Evolutionary conservation across 2,888 invertebrate species (phyloP).

Genomic region (Camptogramma bilineatum): DNA sequence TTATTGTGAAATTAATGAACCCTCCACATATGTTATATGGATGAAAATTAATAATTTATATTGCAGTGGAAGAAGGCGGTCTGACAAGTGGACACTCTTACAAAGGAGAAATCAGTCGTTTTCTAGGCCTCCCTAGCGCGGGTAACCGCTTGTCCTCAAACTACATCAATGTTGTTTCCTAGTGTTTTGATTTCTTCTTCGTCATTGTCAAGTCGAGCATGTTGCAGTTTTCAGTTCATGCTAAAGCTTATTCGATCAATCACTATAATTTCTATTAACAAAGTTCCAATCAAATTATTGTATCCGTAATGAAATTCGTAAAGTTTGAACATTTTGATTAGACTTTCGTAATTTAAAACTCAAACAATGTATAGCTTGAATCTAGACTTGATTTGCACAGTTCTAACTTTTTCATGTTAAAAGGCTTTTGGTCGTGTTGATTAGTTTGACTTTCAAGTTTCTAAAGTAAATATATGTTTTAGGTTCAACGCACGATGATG

Average conservation of each 20-base stretch:
- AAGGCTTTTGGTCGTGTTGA: conserved; percentile 43
- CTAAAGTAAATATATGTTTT: conserved; percentile 47
- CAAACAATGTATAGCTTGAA: conserved; percentile 33
- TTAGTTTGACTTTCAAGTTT: conserved; percentile 8
- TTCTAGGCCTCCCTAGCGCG: conserved; percentile 88
- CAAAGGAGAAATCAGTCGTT: conserved; percentile 86
- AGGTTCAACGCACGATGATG: conserved; percentile 74
- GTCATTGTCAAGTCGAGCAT: conserved; percentile 41
- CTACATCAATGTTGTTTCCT: conserved; percentile 62
- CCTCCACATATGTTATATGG: neutral
- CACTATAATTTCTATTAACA: conserved; percentile 19
- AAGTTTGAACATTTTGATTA: conserved; percentile 22
- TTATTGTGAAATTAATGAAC: neutral
- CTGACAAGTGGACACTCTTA: conserved; percentile 74
- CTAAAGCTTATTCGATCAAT: conserved; percentile 36
- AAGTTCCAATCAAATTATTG: conserved; percentile 30
- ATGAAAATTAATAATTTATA: conserved; percentile 59
- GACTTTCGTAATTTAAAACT: conserved; percentile 16
- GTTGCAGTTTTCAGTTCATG: conserved; percentile 33
- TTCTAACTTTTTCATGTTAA: conserved; percentile 35
- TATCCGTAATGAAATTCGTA: conserved; percentile 32
- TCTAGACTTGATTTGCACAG: conserved; percentile 40
- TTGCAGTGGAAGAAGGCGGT: conserved; percentile 84
- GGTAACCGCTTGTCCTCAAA: conserved; percentile 77
- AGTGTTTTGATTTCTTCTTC: conserved; percentile 51